Evolutionary conservation across 2,888 invertebrate genomes (phyloP).

Genomic region (Tenthredo mesomela): DNA sequence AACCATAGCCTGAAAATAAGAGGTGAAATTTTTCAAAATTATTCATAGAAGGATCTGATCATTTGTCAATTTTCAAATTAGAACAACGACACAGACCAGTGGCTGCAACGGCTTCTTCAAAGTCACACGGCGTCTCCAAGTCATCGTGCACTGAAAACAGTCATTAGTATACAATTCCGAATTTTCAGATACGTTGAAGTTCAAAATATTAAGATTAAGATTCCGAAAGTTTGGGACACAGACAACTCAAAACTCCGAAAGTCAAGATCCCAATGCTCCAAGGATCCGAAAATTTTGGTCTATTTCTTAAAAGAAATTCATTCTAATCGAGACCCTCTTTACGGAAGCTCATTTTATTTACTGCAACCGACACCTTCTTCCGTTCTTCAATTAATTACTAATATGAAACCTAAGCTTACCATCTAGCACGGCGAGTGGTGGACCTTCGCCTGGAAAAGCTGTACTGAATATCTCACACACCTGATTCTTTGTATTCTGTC

Average conservation of each 20-base stretch:
- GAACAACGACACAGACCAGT: constrained; percentile 69
- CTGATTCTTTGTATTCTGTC: neutral
- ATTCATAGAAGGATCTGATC: neutral
- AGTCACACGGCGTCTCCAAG: constrained; percentile 78
- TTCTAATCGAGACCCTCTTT: too few species aligned
- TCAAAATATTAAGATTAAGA: too few species aligned
- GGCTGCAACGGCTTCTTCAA: constrained; percentile 84
- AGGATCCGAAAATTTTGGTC: too few species aligned
- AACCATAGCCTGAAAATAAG: constrained; percentile 81
- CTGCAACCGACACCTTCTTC: too few species aligned
- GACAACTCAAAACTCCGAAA: too few species aligned
- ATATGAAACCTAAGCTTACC: neutral
- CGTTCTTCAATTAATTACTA: neutral
- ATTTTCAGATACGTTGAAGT: too few species aligned
- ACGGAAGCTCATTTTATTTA: too few species aligned
- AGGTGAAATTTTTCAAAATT: neutral
- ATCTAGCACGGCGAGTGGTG: neutral
- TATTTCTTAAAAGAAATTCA: too few species aligned
- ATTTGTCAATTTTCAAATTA: neutral
- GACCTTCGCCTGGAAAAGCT: neutral
- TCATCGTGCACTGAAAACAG: neutral
- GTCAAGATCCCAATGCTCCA: too few species aligned
- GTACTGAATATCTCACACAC: constrained; percentile 5
- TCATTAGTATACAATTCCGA: too few species aligned
- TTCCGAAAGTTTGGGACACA: too few species aligned